Evolutionary conservation across 2,888 invertebrate genomes (phyloP), one percentile per base, ranked within the genome.

Genomic region (Orthosia incerta): DNA sequence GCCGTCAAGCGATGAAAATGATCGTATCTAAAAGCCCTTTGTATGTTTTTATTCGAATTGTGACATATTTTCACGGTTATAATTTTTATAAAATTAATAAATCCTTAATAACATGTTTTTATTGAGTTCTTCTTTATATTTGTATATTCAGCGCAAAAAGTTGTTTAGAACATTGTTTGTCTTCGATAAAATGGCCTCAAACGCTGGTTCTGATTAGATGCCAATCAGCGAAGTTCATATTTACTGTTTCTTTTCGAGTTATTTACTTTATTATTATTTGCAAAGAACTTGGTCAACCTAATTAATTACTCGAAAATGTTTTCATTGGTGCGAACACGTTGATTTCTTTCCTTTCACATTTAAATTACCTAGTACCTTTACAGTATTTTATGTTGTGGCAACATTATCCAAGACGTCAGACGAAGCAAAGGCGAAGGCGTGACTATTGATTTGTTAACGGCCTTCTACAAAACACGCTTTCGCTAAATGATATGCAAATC

Each of bases 401-500:
- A 71, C 67, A 70, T 80, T 76, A 72, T 51, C 68, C 73, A 80
- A 80, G 68, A 69, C 77, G 70, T 74, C 69, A 79, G 77, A 78
- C 79, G 76, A 62, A 62, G 81, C 69, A 76, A 71, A 74, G 69
- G 86, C 89, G 88, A 71, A 74, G 69, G 86, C 89, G 88, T 90
- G 89, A 89, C 87, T 89, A 88, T 89, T 82, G 85, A 90, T 90
- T 88, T 80, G 78, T 87, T 86, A 88, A 88, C 87, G 91, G 78
- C 93, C 94, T 94, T 93, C 92, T 85, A 80, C 76, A 84, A 81
- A 89, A 91, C 94, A 94, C 92, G 94, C 89, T 92, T 92, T 92
- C 88, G 91, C 91, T 93, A 92, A 94, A 91, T 85, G 85, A 86
- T 89, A 89, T 89, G 89, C 88, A 89, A 93, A 93, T 91, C 71